Evolutionary conservation across 1,140 invertebrate species (phyloP).

Genomic region (Heliothis subflexa): DNA sequence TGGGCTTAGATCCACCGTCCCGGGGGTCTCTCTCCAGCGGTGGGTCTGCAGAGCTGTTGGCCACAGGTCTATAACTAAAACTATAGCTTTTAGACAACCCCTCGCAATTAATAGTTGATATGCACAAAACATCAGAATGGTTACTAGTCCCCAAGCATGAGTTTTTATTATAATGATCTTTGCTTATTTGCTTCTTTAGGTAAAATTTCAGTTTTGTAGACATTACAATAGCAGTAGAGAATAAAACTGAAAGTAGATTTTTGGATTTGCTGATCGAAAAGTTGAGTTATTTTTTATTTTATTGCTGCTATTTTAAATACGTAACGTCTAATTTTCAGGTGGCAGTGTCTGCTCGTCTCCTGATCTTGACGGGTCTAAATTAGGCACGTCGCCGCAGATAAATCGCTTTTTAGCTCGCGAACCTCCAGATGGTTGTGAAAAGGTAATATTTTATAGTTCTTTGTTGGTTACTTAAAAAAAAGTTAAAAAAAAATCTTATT

Average conservation of each 20-base stretch:
- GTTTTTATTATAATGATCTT: conserved; percentile 42
- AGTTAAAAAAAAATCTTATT: too few relatives aligned
- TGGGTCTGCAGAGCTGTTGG: conserved; percentile 81
- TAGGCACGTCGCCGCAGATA: conserved; percentile 93
- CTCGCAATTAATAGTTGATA: conserved; percentile 49
- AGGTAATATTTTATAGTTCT: conserved; percentile 85
- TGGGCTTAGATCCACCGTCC: conserved; percentile 83
- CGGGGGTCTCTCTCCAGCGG: conserved; percentile 83
- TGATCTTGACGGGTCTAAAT: conserved; percentile 81
- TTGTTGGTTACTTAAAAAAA: too few relatives aligned
- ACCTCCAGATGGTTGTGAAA: conserved; percentile 96
- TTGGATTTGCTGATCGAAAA: conserved; percentile 12
- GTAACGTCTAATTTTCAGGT: conserved; percentile 65
- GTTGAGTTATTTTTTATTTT: background rate
- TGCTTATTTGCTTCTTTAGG: conserved; percentile 40
- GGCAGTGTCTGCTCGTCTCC: conserved; percentile 86
- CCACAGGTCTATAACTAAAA: conserved; percentile 71
- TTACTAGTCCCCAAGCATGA: conserved; percentile 52
- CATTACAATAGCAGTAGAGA: conserved; percentile 28
- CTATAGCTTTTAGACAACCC: conserved; percentile 63
- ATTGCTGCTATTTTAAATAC: background rate
- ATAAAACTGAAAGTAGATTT: conserved; percentile 16
- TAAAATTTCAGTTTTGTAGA: conserved; percentile 24
- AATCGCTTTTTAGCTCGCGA: conserved; percentile 94
- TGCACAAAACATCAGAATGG: conserved; percentile 49